Evolutionary conservation across 2,797 vertebrate genomes (phyloP), one percentile per base, ranked within the genome.

Genomic region (Macrochelys suwanniensis): DNA sequence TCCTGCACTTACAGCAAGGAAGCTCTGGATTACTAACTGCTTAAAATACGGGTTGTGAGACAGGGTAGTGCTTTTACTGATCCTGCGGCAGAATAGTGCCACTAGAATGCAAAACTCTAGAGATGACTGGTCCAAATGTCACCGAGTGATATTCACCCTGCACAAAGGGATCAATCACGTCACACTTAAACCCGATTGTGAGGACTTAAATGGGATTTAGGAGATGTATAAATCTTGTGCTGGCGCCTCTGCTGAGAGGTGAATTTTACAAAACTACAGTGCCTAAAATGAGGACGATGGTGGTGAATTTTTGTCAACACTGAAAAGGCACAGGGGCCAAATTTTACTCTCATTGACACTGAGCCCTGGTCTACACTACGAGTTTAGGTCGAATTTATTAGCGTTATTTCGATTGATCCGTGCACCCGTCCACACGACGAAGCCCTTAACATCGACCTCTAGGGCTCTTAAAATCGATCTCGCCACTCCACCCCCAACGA

Each of bases 201-300:
- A 93, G 56, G 31, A 45, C 23, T 89, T 84, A 82, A 51, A 53
- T 93, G 4, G n/a, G 81, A 86, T 86, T 91, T 83, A 84, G 76
- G 65, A 82, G 51, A 50, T 13, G 19, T 9, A 89, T 65, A 65
- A 65, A n/a, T n/a, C 61, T 33, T n/a, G 31, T 33, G 16, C 61
- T n/a, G 16, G 33, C 33, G n/a, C 15, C 13, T 33, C 61, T n/a
- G 33, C 61, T n/a, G 31, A n/a, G 31, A 33, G 61, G 33, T 65
- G 61, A n/a, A 65, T 65, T n/a, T 65, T 65, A 65, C 31, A n/a
- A 65, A 65, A n/a, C 61, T n/a, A 59, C 26, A 65, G 33, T 19
- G 61, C 19, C 16, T n/a, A 65, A n/a, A n/a, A 65, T 65, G 33
- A n/a, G 31, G 15, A 65, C 1, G 56, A 59, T 59, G 56, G 56